Conservation (phyloP, 1,140 invertebrate genomes). For the Eueides isabella region DNA sequence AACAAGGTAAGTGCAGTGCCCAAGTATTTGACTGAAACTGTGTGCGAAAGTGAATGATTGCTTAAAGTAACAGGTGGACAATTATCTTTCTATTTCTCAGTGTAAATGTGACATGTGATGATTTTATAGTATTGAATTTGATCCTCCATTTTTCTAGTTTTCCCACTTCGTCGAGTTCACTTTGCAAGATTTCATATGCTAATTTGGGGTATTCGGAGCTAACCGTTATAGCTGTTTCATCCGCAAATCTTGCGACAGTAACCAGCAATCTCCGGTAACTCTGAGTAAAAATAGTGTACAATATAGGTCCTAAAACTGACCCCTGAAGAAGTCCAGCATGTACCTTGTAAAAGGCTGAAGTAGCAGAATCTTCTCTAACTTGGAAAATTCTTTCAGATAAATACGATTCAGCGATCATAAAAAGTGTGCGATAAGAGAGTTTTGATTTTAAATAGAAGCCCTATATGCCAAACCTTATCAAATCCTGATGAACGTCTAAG, state of each 20-base stretch:
- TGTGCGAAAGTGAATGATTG: neutral
- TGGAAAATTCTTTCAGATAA: slow-evolving; percentile 17
- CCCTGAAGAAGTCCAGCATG: slow-evolving; percentile 33
- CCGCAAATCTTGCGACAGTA: slow-evolving; percentile 32
- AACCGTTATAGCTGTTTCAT: slow-evolving; percentile 33
- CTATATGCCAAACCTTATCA: slow-evolving; percentile 14
- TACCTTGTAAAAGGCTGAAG: slow-evolving; percentile 18
- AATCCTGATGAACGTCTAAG: slow-evolving; percentile 11
- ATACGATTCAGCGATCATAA: slow-evolving; percentile 15
- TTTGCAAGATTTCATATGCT: slow-evolving; percentile 19
- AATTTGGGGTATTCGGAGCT: slow-evolving; percentile 9
- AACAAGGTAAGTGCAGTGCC: no score
- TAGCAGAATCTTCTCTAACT: slow-evolving; percentile 16
- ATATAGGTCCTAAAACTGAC: slow-evolving; percentile 24
- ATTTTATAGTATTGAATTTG: slow-evolving; percentile 21
- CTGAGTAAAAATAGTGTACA: slow-evolving; percentile 32
- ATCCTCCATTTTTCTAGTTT: slow-evolving; percentile 17
- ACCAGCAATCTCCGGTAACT: slow-evolving; percentile 24
- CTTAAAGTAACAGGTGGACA: no score
- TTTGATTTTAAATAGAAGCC: slow-evolving; percentile 26
- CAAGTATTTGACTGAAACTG: slow-evolving; percentile 14
- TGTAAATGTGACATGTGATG: slow-evolving; percentile 15
- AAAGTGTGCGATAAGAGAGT: slow-evolving; percentile 15
- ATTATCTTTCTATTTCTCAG: no score
- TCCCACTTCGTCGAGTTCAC: neutral